Evolutionary conservation across 2,888 invertebrate genomes (phyloP).

Genomic region (Metopia argyrocephala): DNA sequence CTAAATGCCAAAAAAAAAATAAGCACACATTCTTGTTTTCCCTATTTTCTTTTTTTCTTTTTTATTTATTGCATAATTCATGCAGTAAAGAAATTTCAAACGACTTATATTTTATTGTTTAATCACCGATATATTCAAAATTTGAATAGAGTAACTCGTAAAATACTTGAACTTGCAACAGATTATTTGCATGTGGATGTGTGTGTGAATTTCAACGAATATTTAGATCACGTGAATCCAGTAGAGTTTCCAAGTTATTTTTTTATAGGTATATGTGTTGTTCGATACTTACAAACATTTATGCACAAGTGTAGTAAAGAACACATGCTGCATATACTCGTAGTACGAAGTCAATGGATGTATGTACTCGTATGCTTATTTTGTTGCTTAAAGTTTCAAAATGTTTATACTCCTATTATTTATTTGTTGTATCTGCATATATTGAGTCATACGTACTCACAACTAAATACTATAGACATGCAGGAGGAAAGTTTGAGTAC

Average conservation of each 20-base stretch:
- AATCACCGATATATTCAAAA: conserved; percentile 8
- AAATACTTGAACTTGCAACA: conserved; percentile 17
- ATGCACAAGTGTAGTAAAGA: too few species aligned
- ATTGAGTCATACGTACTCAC: not conserved
- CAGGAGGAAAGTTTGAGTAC: not conserved
- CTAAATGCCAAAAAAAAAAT: not conserved
- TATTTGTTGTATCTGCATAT: conserved; percentile 5
- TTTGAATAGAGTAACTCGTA: not conserved
- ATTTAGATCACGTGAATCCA: conserved; percentile 59
- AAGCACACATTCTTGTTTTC: not conserved
- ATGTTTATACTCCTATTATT: conserved; percentile 43
- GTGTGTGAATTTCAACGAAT: conserved; percentile 29
- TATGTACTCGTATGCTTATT: conserved; percentile 16
- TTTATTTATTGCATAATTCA: not conserved
- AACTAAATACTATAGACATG: not conserved
- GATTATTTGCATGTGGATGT: not conserved
- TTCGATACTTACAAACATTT: too few species aligned
- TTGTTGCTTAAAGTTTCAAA: conserved; percentile 23
- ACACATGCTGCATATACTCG: not conserved
- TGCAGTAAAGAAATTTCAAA: not conserved
- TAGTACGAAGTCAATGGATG: conserved; percentile 1
- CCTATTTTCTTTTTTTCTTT: not conserved
- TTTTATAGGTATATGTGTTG: not conserved
- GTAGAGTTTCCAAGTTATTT: conserved; percentile 24
- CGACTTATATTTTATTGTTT: not conserved